Evolutionary conservation across 1,140 invertebrate species (phyloP).

Genomic region (Nephila pilipes): DNA sequence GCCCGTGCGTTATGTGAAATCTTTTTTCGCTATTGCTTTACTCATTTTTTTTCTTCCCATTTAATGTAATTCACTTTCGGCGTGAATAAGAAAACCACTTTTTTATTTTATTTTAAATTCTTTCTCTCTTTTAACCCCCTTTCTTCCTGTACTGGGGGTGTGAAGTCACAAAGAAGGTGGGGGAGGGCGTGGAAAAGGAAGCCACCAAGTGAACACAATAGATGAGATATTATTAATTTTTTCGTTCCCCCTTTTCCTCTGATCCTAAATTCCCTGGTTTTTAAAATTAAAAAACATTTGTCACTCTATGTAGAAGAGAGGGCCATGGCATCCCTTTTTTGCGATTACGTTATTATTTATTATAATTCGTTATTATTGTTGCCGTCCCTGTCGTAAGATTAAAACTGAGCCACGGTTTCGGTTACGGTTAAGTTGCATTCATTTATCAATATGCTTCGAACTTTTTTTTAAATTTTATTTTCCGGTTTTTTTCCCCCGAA

Average conservation of each 20-base stretch:
- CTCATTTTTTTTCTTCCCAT: conserved; percentile 39
- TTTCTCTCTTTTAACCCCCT: background rate
- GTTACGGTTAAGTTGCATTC: background rate
- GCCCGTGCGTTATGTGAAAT: background rate
- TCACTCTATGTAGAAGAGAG: conserved; percentile 59
- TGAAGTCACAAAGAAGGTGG: background rate
- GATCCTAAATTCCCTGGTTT: background rate
- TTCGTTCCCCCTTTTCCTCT: background rate
- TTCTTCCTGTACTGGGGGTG: conserved; percentile 28
- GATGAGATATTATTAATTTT: conserved; percentile 60
- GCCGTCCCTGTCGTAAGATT: conserved; percentile 40
- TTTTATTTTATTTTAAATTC: conserved; percentile 51
- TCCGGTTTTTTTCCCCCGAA: background rate
- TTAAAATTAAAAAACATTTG: conserved; percentile 75
- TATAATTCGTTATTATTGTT: conserved; percentile 75
- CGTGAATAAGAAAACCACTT: conserved; percentile 44
- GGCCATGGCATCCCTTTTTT: background rate
- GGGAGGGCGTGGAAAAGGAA: conserved; percentile 15
- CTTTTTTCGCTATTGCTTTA: background rate
- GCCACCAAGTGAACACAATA: conserved; percentile 55
- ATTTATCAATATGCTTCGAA: conserved; percentile 60
- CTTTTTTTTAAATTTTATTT: background rate
- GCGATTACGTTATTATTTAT: conserved; percentile 74
- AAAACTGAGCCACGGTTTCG: conserved; percentile 40
- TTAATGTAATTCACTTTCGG: conserved; percentile 66